phyloP scores from a whole-genome alignment of 2,888 invertebrate species.

The Griposia aprilina region DNA sequence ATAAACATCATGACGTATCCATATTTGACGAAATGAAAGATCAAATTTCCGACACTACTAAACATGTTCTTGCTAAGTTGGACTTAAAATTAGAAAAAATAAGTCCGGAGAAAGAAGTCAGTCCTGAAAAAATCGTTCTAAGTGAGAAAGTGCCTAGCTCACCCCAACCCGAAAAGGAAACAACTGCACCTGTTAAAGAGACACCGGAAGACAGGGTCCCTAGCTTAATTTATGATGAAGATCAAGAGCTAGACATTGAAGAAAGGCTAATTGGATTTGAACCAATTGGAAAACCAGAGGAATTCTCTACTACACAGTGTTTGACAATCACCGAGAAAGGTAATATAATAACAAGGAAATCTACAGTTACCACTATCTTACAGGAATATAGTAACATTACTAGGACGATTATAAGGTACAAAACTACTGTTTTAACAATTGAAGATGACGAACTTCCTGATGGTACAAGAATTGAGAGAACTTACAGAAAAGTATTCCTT shows the following conservation, averaged over 20 bases:
- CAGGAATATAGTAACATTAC: slow-evolving; percentile 63
- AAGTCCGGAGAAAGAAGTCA: slow-evolving; percentile 4
- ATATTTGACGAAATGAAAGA: slow-evolving; percentile 50
- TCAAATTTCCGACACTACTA: slow-evolving; percentile 23
- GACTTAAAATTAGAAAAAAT: slow-evolving; percentile 23
- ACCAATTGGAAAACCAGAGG: slow-evolving; percentile 58
- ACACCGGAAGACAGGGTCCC: slow-evolving; percentile 27
- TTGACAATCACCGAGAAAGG: slow-evolving; percentile 47
- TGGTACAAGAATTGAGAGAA: slow-evolving; percentile 50
- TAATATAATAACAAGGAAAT: slow-evolving; percentile 41
- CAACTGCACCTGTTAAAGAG: not conserved
- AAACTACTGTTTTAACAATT: slow-evolving; percentile 60
- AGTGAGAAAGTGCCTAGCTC: slow-evolving; percentile 40
- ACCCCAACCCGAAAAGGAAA: not conserved
- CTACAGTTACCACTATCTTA: slow-evolving; percentile 51
- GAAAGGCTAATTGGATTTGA: slow-evolving; percentile 65
- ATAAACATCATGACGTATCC: slow-evolving; percentile 26
- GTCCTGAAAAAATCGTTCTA: slow-evolving; percentile 30
- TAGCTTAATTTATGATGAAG: slow-evolving; percentile 56
- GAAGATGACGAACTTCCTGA: slow-evolving; percentile 64
- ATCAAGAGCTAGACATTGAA: slow-evolving; percentile 60
- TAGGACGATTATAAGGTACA: slow-evolving; percentile 54
- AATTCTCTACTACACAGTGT: slow-evolving; percentile 36
- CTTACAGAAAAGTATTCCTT: slow-evolving; percentile 57
- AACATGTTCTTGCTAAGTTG: slow-evolving; percentile 8